Base-by-base conservation (phyloP, 2,888 invertebrate species). In the Atethmia centrago region DNA sequence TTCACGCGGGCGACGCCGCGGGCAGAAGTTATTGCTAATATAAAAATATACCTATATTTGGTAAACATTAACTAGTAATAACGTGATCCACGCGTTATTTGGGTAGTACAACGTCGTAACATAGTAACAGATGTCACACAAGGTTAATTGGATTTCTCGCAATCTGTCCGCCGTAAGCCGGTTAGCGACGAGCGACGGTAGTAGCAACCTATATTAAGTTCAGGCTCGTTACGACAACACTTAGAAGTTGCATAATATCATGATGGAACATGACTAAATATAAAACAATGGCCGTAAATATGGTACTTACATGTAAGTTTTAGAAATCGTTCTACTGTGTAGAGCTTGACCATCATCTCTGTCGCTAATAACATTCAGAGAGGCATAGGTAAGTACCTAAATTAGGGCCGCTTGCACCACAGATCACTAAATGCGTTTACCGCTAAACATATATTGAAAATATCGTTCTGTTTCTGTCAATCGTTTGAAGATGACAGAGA, bases 91-190 rank as follows among this genome's bases (percentile, higher is more conserved):
- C n/a, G n/a, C 49, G 45, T 45, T 10, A 66, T 74, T 74, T 8
- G 45, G 45, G 12, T 25, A 71, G 40, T 47, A 63, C 42, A 40
- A 19, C 31, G 21, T 5, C 56, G 53, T 25, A 47, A 42, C 69
- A 56, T 71, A 69, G 80, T 66, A 71, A 66, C 71, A 59, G 45
- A 70, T 62, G 64, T 58, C 55, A 67, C 73, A 31, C 78, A 55
- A 79, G 71, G 82, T 25, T 80, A 80, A 80, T 77, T 55, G 80
- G 80, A 81, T 80, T 62, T 25, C 12, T 62, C 74, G 55, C 71
- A 71, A 71, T 76, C 73, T 63, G 51, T n/a, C 59, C 64, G 56
- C 68, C 28, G 64, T 66, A 77, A 80, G 56, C 80, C 80, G 59
- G 77, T 72, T 77, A 81, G 77, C 69, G 74, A 14, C 31, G 7